Evolutionary conservation across 2,888 invertebrate genomes (phyloP), one percentile per base, ranked within the genome.

Genomic region (Coenonympha glycerion): DNA sequence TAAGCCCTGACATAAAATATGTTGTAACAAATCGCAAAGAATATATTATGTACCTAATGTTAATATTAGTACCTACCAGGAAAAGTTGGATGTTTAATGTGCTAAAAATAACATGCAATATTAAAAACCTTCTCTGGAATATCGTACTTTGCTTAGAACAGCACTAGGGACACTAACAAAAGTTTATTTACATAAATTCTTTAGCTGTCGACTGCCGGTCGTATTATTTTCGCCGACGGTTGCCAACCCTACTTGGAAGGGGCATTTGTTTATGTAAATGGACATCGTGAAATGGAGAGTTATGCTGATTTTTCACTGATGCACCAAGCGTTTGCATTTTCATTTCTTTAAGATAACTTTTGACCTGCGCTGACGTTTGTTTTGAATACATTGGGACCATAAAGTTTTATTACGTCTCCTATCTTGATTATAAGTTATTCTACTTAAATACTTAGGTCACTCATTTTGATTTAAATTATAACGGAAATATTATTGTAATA

Each of bases 181-280:
- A n/a, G n/a, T n/a, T 24, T 8, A 24, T 8, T 3, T 3, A 24
- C 8, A n/a, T 24, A 26, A 26, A 3, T 26, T 6, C 9, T 9
- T n/a, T 3, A 63, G 62, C 62, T 64, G 62, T 64, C 8, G 8
- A 8, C 8, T 15, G 6, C 8, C 15, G 13, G 15, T 2, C n/a
- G 18, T 13, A 30, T 13, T 13, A 3, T 30, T n/a, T n/a, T n/a
- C n/a, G 3, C 55, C 8, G 45, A 47, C 53, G 48, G 49, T 53
- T 53, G 58, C 47, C 48, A 58, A 57, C 55, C 57, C 52, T 58
- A 51, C 64, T 66, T 63, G 70, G 73, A 73, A 62, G 54, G 62
- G 73, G 69, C 60, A 66, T 71, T 61, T 67, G 63, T 65, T 63
- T 69, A 64, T 66, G 62, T 58, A 59, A 65, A 66, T 64, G 18